phyloP scores from a whole-genome alignment of 2,888 invertebrate genomes.

The Aphelenchoides bicaudatus region DNA sequence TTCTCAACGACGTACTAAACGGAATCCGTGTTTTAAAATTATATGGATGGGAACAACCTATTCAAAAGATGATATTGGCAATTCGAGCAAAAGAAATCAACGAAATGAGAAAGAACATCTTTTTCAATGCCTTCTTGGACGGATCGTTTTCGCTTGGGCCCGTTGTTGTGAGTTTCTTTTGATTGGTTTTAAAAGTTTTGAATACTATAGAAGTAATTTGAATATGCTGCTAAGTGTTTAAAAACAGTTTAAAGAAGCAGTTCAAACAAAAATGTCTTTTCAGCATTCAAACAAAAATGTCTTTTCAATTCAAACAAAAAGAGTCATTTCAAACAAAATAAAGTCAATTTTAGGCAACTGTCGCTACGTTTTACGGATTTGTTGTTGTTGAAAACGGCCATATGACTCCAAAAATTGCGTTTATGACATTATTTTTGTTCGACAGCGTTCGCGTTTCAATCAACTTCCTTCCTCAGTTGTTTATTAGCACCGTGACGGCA shows the following conservation, averaged over 20 bases:
- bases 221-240: too few species aligned
- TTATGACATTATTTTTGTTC: constrained; percentile 81
- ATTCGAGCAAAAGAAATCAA: constrained; percentile 27
- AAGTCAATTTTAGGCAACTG: constrained; percentile 19
- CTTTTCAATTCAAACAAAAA: too few species aligned
- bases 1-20: constrained; percentile 31
- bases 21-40: constrained; percentile 35
- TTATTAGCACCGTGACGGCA: constrained; percentile 35
- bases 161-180: too few species aligned
- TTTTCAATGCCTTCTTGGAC: constrained; percentile 22
- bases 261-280: too few species aligned
- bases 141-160: constrained; percentile 24
- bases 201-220: too few species aligned
- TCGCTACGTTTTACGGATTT: constrained; percentile 71
- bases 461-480: constrained; percentile 69
- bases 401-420: constrained; percentile 70
- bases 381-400: constrained; percentile 69
- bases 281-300: too few species aligned
- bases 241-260: too few species aligned
- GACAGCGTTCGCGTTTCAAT: constrained; percentile 76
- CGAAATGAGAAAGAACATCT: constrained; percentile 19
- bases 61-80: constrained; percentile 23
- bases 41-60: constrained; percentile 35
- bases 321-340: too few species aligned
- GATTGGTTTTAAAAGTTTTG: too few species aligned